These are phyloP conservation scores for Gonatopus flavifemur DNA, from an alignment of 1,140 invertebrate genomes.

Conservation along the genomic window DNA sequence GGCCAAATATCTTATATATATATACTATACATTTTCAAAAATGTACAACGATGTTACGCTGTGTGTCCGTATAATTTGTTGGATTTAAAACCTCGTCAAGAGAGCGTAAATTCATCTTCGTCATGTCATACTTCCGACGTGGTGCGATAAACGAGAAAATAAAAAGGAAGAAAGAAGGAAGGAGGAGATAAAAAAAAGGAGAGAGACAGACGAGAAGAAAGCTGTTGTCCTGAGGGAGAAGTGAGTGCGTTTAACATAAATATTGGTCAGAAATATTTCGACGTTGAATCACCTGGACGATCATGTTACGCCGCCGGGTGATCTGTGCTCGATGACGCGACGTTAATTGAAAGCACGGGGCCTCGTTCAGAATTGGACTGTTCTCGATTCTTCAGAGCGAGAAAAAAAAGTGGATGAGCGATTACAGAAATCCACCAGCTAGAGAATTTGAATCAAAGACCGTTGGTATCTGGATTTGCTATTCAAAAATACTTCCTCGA, in stretches of 20 bases:
- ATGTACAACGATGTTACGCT: too few species aligned
- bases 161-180: not conserved
- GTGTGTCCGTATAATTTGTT: too few species aligned
- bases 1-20: too few species aligned
- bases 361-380: not conserved
- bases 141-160: not conserved
- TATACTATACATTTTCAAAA: too few species aligned
- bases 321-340: constrained; percentile 43
- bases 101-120: too few species aligned
- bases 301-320: constrained; percentile 36
- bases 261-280: constrained; percentile 50
- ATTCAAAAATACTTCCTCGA: too few species aligned
- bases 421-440: too few species aligned
- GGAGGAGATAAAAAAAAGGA: not conserved
- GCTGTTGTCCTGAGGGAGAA: too few species aligned
- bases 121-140: too few species aligned
- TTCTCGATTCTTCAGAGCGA: not conserved
- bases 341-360: constrained; percentile 47
- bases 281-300: constrained; percentile 28
- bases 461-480: too few species aligned
- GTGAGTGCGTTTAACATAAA: constrained; percentile 43
- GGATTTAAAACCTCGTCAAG: too few species aligned
- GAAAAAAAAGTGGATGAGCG: not conserved
- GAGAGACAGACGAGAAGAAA: not conserved
- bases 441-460: too few species aligned